These are phyloP conservation scores for Euplexia lucipara DNA, from an alignment of 2,888 invertebrate species.

Conservation along the genomic window DNA sequence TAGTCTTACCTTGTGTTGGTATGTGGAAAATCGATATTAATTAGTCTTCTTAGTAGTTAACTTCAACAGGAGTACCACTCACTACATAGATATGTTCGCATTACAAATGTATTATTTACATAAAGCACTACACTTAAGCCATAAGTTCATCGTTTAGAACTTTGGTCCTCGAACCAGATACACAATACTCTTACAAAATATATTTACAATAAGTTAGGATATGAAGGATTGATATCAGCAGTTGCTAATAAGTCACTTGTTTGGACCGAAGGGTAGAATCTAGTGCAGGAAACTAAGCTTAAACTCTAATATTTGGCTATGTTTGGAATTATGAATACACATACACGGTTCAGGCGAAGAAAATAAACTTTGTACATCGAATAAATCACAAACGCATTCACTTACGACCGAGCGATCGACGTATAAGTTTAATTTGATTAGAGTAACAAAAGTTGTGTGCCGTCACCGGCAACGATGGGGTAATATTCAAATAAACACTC, in stretches of 20 bases:
- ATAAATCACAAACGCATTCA: slow-evolving; percentile 77
- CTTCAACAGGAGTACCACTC: slow-evolving; percentile 54
- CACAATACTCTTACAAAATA: slow-evolving; percentile 59
- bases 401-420: slow-evolving; percentile 66
- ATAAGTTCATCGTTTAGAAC: slow-evolving; percentile 67
- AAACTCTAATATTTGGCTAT: slow-evolving; percentile 62
- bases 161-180: slow-evolving; percentile 79
- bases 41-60: slow-evolving; percentile 74
- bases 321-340: slow-evolving; percentile 66
- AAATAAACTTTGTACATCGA: slow-evolving; percentile 79
- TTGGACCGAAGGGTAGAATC: slow-evolving; percentile 82
- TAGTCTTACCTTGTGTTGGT: slow-evolving; percentile 74
- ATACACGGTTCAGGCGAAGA: slow-evolving; percentile 69
- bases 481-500: slow-evolving; percentile 56
- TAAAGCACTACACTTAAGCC: slow-evolving; percentile 73
- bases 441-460: slow-evolving; percentile 51
- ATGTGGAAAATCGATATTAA: slow-evolving; percentile 75
- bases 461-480: slow-evolving; percentile 43
- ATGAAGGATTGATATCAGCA: slow-evolving; percentile 78
- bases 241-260: slow-evolving; percentile 82
- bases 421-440: slow-evolving; percentile 45
- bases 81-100: slow-evolving; percentile 66
- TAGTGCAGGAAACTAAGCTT: slow-evolving; percentile 55
- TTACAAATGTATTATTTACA: slow-evolving; percentile 72
- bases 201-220: slow-evolving; percentile 67